Percentiles rank a stretch among this genome's conserved stretches.
Evolutionary conservation across 2,888 invertebrate genomes (phyloP).

Genomic region (Ophion ventricosus): DNA sequence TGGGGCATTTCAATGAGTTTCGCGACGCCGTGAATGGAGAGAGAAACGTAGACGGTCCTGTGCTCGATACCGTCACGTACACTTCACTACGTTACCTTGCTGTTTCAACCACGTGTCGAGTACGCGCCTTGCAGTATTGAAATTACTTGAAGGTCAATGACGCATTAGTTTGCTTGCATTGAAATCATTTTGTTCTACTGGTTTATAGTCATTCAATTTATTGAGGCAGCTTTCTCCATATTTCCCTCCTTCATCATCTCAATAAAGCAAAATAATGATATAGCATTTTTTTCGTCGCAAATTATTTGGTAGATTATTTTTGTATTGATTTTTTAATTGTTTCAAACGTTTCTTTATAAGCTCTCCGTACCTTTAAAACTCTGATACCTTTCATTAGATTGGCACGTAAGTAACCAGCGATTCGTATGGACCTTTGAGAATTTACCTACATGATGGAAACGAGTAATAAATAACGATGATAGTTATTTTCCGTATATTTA

Average conservation of each 20-base stretch:
- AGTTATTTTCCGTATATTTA: too few relatives aligned
- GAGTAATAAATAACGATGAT: too few relatives aligned
- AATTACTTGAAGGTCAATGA: constrained; percentile 1
- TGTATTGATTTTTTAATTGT: too few relatives aligned
- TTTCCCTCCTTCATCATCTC: background rate
- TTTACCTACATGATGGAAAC: too few relatives aligned
- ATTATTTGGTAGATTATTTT: too few relatives aligned
- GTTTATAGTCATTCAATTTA: background rate
- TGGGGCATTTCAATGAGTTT: constrained; percentile 54
- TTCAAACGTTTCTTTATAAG: too few relatives aligned
- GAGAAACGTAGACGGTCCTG: background rate
- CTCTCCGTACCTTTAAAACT: too few relatives aligned
- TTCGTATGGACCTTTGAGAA: too few relatives aligned
- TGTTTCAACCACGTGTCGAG: background rate
- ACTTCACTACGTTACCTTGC: background rate
- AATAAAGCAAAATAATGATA: too few relatives aligned
- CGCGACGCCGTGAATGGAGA: constrained; percentile 17
- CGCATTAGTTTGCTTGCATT: background rate
- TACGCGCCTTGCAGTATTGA: background rate
- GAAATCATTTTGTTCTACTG: background rate
- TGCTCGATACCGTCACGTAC: constrained; percentile 20
- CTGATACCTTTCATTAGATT: too few relatives aligned
- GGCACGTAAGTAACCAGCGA: too few relatives aligned
- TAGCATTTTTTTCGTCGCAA: too few relatives aligned
- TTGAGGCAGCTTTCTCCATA: background rate